Conservation (phyloP, 2,113 vertebrate species). For the Psittacula cyanocephala region DNA sequence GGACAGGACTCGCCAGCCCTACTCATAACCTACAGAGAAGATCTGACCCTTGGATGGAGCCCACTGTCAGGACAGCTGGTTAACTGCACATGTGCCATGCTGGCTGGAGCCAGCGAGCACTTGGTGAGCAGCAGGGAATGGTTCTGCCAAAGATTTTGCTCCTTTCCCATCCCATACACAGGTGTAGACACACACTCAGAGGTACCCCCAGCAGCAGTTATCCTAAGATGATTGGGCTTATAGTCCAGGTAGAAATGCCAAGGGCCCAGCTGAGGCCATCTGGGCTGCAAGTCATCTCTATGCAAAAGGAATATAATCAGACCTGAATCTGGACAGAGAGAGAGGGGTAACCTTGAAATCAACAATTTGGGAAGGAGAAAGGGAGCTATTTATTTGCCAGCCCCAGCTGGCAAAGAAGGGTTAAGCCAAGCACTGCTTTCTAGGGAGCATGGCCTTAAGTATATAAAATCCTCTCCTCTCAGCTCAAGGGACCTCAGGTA, state of each 20-base stretch:
- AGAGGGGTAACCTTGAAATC: slow-evolving; percentile 40
- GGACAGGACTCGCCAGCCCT: not conserved
- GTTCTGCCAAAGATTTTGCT: not conserved
- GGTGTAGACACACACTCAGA: not conserved
- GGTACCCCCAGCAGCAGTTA: not conserved
- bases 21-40: not conserved
- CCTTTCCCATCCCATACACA: not conserved
- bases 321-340: not conserved
- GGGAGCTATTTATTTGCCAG: not conserved
- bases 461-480: not conserved
- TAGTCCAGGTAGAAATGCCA: slow-evolving; percentile 19
- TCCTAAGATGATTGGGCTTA: not conserved
- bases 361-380: not conserved
- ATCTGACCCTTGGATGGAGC: not conserved
- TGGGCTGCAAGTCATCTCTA: slow-evolving; percentile 21
- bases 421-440: not conserved
- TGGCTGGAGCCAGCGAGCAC: not conserved
- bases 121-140: not conserved
- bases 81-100: not conserved
- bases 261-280: slow-evolving; percentile 34
- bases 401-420: not conserved
- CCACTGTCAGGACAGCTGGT: not conserved
- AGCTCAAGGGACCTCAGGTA: not conserved
- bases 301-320: not conserved
- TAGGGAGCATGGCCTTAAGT: not conserved